These are phyloP conservation scores for Sylvicapra grimmia DNA, from an alignment of 2,113 vertebrate species.

Conservation along the genomic window DNA sequence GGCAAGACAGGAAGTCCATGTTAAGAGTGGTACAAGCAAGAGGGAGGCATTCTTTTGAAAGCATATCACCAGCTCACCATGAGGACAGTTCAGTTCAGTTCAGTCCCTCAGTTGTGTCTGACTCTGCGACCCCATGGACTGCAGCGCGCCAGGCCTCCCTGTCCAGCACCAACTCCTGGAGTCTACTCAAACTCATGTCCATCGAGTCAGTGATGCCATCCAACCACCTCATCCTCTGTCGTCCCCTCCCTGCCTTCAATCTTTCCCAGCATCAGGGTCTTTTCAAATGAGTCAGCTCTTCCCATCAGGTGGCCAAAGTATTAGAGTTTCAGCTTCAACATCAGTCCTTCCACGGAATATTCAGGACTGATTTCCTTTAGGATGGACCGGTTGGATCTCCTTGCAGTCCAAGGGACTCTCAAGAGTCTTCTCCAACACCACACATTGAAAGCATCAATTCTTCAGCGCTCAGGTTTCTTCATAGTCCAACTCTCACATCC, in stretches of 20 bases:
- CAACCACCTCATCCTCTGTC: background rate
- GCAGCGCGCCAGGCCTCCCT: accelerated
- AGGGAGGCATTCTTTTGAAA: background rate
- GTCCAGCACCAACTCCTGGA: background rate
- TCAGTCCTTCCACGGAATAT: accelerated
- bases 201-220: background rate
- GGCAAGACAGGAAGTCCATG: background rate
- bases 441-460: background rate
- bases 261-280: background rate
- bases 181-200: background rate
- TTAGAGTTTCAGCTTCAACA: background rate
- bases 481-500: background rate
- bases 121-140: background rate
- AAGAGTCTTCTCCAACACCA: background rate
- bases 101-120: background rate
- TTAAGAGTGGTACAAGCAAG: background rate
- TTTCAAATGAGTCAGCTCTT: background rate
- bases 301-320: background rate
- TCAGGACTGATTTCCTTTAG: background rate
- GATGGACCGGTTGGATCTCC: background rate
- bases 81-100: background rate
- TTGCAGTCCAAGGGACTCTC: background rate
- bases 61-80: background rate
- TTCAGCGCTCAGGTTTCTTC: background rate
- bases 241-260: background rate